phyloP scores from a whole-genome alignment of 2,888 invertebrate genomes.

The Ectropis crepuscularia region DNA sequence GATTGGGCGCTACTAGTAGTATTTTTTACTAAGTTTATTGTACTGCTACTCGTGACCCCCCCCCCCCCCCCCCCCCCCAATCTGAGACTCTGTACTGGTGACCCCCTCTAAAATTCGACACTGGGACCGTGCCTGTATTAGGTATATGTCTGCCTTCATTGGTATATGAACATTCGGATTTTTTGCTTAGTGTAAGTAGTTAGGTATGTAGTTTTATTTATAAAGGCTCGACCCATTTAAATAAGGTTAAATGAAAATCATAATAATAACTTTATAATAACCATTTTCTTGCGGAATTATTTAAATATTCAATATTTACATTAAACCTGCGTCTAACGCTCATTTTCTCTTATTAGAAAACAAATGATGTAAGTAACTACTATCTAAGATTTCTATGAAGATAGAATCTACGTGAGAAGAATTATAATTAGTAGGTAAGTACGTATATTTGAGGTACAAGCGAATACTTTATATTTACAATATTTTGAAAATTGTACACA shows the following conservation, averaged over 20 bases:
- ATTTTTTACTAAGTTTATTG: too few species aligned
- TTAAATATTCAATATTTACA: slow-evolving; percentile 26
- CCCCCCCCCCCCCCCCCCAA: too few species aligned
- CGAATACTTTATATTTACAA: slow-evolving; percentile 22
- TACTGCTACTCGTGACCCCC: too few species aligned
- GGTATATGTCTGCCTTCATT: too few species aligned
- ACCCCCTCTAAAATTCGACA: too few species aligned
- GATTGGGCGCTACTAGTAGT: too few species aligned
- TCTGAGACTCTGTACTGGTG: too few species aligned
- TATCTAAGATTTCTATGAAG: slow-evolving; percentile 27
- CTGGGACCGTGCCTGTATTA: too few species aligned
- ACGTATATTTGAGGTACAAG: slow-evolving; percentile 23
- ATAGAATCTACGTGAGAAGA: slow-evolving; percentile 10
- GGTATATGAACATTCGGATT: too few species aligned
- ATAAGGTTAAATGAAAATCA: neutral
- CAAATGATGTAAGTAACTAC: slow-evolving; percentile 26
- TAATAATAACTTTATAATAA: neutral
- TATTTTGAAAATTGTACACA: neutral
- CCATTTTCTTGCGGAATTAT: neutral
- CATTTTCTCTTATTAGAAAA: slow-evolving; percentile 30
- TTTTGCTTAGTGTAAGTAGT: too few species aligned
- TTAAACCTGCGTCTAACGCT: slow-evolving; percentile 28
- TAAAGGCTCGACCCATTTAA: too few species aligned
- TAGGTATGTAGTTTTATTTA: too few species aligned
- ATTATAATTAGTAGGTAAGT: slow-evolving; percentile 19